Evolutionary conservation across 53 echinoderm and acorn worm genomes (phyloP), one percentile per base, ranked within the genome.

Genomic region (Paelopatides confundens): DNA sequence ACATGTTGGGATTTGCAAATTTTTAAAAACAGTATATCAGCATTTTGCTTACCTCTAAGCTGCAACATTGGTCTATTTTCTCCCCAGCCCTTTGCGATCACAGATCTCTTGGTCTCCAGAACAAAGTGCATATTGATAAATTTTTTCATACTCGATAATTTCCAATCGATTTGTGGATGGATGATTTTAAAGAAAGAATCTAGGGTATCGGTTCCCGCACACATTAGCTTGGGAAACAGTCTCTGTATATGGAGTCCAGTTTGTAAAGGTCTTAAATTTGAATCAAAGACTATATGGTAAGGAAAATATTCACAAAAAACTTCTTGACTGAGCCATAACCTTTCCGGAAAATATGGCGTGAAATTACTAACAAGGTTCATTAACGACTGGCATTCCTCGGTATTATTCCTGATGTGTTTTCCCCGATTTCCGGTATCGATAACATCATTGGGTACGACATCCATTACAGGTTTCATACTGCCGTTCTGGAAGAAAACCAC

Each of bases 51-150:
- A 98, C 98, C 98, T 89, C 95, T 66, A 3, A 98, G 90, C 48
- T 95, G 95, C 23, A 98, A 71, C 98, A 98, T 98, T 2, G 95
- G 98, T 70, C 92, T 85, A 30, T 94, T 89, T 6, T 86, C 85
- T 2, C 93, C 95, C 95, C 95, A 95, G 8, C 90, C 94, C 4
- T 69, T 82, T 29, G 94, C 92, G 0, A 98, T 95, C 89, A 92
- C 85, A 18, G 82, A 90, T 29, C 95, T 70, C 85, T 91, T 98
- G 17, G 98, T 98, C 88, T 98, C 94, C 82, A 98, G 76, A 6
- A 98, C 92, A 52, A 98, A 98, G 78, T 95, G 95, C 98, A 95
- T 95, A 81, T 98, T 98, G 69, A 94, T 95, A 77, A 98, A 98
- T 85, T 98, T 98, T 26, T 86, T 81, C 39, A 98, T 95, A 74